Base-by-base conservation (phyloP, 1,140 invertebrate species). In the Cydia pomonella region DNA sequence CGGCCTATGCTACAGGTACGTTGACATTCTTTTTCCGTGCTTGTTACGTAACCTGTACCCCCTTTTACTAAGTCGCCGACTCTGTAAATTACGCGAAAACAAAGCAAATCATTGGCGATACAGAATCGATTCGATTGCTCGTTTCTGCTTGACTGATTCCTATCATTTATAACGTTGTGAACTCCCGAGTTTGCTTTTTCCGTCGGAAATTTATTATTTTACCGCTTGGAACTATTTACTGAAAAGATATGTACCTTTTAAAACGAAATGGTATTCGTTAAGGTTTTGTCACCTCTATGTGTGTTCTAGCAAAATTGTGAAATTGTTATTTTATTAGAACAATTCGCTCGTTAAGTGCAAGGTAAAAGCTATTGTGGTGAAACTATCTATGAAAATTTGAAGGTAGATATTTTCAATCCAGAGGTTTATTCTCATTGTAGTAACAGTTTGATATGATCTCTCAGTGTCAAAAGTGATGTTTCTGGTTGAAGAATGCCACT, bases 1-100 rank as follows among this genome's bases (percentile, higher is more conserved):
- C 93, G 33, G 89, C 92, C 13, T 93, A 93, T 73, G 93, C 93
- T 74, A 93, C 93, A 93, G 93, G 93, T 93, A 77, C 78, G 69
- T 79, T 74, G 33, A 73, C 75, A 66, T 77, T 79, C 79, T 77
- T 76, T 80, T 76, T 41, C 33, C 41, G 7, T 59, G 21, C 21
- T 18, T 23, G 7, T 59, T 59, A 23, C 53, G 53, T 59, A 59
- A 59, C 53, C n/a, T 59, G 3, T 59, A 23, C 9, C 53, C 5
- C 5, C 47, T 18, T 13, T 50, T 64, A n/a, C 27, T 69, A 18
- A 33, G 16, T 69, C 29, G 33, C 27, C 33, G 63, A 50, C 63
- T 27, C 12, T 21, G 29, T 69, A 69, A 69, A 29, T 69, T 69
- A 33, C 29, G 64, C 64, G 64, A 69, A 69, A 69, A 69, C 27